phyloP scores from a whole-genome alignment of 1,140 invertebrate genomes.

The Phymorhynchus buccinoides region DNA sequence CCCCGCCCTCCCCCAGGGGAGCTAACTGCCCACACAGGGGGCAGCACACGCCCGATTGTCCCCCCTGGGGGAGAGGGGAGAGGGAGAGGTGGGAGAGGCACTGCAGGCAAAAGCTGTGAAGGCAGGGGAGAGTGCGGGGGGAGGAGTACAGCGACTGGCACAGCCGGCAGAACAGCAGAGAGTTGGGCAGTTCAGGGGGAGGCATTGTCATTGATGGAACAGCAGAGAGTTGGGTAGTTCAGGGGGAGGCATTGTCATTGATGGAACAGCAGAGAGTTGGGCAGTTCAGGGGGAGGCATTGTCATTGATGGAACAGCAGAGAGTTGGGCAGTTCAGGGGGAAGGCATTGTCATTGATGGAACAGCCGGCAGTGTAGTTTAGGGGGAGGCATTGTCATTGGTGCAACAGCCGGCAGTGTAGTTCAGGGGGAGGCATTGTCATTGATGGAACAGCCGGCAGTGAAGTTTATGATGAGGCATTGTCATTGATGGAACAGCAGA shows the following conservation, averaged over 20 bases:
- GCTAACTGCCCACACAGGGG: constrained; percentile 42
- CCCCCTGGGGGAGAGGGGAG: neutral
- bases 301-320: neutral
- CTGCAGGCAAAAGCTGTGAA: constrained; percentile 59
- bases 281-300: neutral
- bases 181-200: constrained; percentile 20
- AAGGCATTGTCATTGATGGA: neutral
- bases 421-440: neutral
- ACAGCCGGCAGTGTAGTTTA: no score
- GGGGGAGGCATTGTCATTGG: neutral
- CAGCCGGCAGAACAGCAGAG: constrained; percentile 52
- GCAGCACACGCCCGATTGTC: constrained; percentile 35
- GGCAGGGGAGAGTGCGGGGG: constrained; percentile 56
- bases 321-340: neutral
- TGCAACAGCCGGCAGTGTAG: no score
- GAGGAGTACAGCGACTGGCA: constrained; percentile 55
- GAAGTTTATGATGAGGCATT: neutral
- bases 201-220: constrained; percentile 22
- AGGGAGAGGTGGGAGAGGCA: constrained; percentile 27
- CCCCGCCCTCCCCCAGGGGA: constrained; percentile 28
- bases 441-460: no score
- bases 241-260: neutral
- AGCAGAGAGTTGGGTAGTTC: neutral
- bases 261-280: constrained; percentile 23
- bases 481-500: neutral